Percentiles rank a stretch among this genome's conserved stretches.
Evolutionary conservation across 2,113 vertebrate genomes (phyloP).

Genomic region (Antennarius striatus): DNA sequence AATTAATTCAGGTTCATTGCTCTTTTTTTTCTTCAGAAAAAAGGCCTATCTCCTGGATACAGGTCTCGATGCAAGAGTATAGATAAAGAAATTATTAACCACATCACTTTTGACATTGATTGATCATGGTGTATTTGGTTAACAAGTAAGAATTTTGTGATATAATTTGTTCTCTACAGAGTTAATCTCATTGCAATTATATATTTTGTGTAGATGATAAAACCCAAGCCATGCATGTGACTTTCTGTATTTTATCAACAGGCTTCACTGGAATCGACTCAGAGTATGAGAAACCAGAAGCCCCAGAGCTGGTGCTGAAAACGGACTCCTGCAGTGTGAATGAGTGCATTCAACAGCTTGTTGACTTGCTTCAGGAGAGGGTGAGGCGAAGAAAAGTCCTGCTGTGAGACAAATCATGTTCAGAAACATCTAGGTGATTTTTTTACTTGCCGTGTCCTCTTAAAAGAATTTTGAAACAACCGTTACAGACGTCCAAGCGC

Average conservation of each 20-base stretch:
- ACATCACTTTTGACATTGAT: background rate
- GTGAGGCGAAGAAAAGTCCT: slow-evolving; percentile 71
- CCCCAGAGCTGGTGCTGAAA: slow-evolving; percentile 95
- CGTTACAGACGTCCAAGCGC: background rate
- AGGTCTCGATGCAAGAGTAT: background rate
- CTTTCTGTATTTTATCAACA: slow-evolving; percentile 47
- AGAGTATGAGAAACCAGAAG: slow-evolving; percentile 96
- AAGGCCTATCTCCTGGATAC: background rate
- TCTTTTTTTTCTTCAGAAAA: too few species aligned
- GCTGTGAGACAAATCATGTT: background rate
- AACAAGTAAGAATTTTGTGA: too few species aligned
- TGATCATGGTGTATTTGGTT: too few species aligned
- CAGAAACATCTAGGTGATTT: background rate
- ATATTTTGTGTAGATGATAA: too few species aligned
- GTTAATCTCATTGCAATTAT: too few species aligned
- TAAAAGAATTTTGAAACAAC: background rate
- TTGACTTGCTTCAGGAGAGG: slow-evolving; percentile 96
- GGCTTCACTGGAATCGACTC: slow-evolving; percentile 98
- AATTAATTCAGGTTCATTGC: too few species aligned
- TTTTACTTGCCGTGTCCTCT: background rate
- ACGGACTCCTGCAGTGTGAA: slow-evolving; percentile 95
- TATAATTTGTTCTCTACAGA: too few species aligned
- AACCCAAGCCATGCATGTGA: too few species aligned
- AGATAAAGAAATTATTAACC: background rate
- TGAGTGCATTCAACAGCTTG: slow-evolving; percentile 93